phyloP scores from a whole-genome alignment of 2,797 vertebrate species.

The Fratercula arctica region DNA sequence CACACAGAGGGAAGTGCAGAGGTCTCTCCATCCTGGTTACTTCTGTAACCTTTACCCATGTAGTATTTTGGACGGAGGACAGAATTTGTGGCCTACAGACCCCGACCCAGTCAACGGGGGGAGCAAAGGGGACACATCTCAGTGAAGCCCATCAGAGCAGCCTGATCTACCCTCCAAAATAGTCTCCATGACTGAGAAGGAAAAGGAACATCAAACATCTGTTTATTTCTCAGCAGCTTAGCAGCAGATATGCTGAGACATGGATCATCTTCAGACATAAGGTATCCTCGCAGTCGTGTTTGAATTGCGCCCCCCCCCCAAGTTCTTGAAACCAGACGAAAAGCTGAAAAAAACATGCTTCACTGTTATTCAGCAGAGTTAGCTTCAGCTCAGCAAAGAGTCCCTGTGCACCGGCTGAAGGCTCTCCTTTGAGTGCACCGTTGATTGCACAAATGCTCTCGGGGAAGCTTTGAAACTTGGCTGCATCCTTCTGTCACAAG shows the following conservation, averaged over 20 bases:
- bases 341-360: neutral
- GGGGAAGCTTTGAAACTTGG: neutral
- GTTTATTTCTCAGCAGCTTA: neutral
- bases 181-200: neutral
- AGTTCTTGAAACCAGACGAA: neutral
- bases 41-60: neutral
- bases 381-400: neutral
- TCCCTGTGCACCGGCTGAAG: neutral
- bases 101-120: neutral
- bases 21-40: neutral
- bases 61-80: neutral
- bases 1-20: neutral
- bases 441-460: neutral
- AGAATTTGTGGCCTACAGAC: neutral
- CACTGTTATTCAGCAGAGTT: neutral
- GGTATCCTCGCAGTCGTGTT: neutral
- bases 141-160: neutral
- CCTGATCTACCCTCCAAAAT: neutral
- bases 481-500: neutral
- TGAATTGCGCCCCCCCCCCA: accelerated
- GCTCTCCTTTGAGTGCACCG: neutral
- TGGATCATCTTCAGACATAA: neutral
- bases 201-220: neutral
- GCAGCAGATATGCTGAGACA: neutral
- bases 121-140: neutral